These are phyloP conservation scores for Oscheius sp. DNA, from an alignment of 1,140 invertebrate species.

Conservation along the genomic window DNA sequence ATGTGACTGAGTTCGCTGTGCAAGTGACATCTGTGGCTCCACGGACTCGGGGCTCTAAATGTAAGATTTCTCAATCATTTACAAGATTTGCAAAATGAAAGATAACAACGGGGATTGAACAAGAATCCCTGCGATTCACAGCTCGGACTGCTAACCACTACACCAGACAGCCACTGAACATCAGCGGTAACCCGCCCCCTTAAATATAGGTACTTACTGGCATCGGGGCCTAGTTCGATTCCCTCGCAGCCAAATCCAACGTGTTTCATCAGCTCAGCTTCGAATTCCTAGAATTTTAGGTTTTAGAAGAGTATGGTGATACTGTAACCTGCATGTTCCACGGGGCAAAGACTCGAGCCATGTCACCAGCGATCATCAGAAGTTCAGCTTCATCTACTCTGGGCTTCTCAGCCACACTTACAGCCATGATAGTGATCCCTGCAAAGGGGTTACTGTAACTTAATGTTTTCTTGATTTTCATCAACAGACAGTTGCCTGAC, in stretches of 20 bases:
- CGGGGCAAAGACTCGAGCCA: conserved; percentile 53
- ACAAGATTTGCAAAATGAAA: too few species aligned
- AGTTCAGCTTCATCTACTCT: conserved; percentile 53
- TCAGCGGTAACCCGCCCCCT: too few species aligned
- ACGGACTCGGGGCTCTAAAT: conserved; percentile 52
- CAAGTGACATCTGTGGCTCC: conserved; percentile 57
- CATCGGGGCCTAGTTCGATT: conserved; percentile 49
- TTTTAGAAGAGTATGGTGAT: neutral
- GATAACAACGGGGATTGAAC: too few species aligned
- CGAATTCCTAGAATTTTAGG: conserved; percentile 46
- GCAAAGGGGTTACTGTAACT: conserved; percentile 6
- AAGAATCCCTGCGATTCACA: too few species aligned
- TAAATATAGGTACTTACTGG: conserved; percentile 44
- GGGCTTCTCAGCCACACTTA: conserved; percentile 27
- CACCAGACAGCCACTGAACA: too few species aligned
- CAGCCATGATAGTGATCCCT: conserved; percentile 30
- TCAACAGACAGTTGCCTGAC: too few species aligned
- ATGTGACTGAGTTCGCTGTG: conserved; percentile 54
- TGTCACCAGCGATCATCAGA: conserved; percentile 46
- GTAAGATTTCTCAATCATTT: too few species aligned
- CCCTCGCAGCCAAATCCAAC: conserved; percentile 58
- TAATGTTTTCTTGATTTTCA: neutral
- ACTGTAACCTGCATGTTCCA: conserved; percentile 46
- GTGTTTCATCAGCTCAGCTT: conserved; percentile 54
- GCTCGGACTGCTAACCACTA: too few species aligned